These are phyloP conservation scores for Pteropus alecto DNA, from an alignment of 2,113 vertebrate genomes.

Conservation along the genomic window DNA sequence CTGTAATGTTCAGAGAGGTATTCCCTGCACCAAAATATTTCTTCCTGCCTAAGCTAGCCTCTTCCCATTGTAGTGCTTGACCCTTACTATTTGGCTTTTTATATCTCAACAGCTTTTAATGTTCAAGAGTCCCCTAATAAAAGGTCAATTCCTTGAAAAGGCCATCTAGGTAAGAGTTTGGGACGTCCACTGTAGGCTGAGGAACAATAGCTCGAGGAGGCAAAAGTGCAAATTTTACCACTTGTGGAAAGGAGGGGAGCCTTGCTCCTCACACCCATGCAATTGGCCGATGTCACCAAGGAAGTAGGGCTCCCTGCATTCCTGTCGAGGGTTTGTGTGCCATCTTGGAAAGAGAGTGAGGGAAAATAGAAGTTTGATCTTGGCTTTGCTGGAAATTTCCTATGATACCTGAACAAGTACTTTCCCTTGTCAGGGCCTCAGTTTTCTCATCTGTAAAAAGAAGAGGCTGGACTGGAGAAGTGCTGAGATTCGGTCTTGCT, in stretches of 20 bases:
- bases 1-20: not conserved
- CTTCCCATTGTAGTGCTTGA: not conserved
- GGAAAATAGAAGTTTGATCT: not conserved
- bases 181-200: not conserved
- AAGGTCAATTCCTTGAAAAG: not conserved
- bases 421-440: not conserved
- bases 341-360: not conserved
- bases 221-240: not conserved
- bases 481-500: not conserved
- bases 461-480: not conserved
- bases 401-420: not conserved
- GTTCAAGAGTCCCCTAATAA: constrained; percentile 2
- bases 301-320: not conserved
- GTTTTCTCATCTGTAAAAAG: not conserved
- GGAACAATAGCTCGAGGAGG: not conserved
- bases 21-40: not conserved
- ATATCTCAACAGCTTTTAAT: not conserved
- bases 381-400: not conserved
- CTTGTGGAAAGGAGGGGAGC: not conserved
- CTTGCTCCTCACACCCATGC: not conserved
- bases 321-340: not conserved
- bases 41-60: not conserved
- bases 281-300: not conserved
- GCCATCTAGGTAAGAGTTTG: not conserved
- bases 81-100: not conserved